Evolutionary conservation across 2,797 vertebrate genomes (phyloP), one percentile per base, ranked within the genome.

Genomic region (Peromyscus nudipes): DNA sequence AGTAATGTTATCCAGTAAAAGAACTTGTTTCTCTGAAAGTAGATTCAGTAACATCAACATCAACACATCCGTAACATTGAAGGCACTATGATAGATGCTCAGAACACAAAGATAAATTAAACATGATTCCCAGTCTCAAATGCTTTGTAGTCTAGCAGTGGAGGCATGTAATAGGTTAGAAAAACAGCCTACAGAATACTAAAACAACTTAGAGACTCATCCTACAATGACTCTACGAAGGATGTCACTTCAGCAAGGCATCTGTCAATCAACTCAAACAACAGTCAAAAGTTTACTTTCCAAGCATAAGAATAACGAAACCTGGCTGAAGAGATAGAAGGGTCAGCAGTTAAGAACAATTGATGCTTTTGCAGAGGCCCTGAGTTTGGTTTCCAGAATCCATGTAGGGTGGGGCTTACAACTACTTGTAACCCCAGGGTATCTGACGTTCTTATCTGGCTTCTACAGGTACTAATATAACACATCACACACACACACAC

Each of bases 241-340:
- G 37, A 80, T 86, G 64, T 40, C 19, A 82, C 37, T 73, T 73
- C 71, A 73, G 25, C 46, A 91, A 86, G 90, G 34, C 43, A 95
- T 37, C 73, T 86, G 23, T 43, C 57, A 89, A 75, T 80, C 34
- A 94, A 94, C 43, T 92, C 1, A 79, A 52, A 96, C 67, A 92
- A 92, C 19, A 65, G 31, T 55, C 40, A 80, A 1, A 92, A 81
- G n/a, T 62, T 93, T 92, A 57, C 55, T 86, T 96, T 92, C 27
- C 11, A 94, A 88, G 82, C 4, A 37, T 84, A 96, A 69, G 55
- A 75, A 92, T 76, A n/a, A 93, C 65, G 88, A 96, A 97, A 95
- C n/a, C 73, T 84, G 27, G 81, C 17, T 46, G 60, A 31, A 65
- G 62, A 65, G 37, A 64, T 60, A 84, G 27, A 65, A 31, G 29